These are phyloP conservation scores for Drosophila tsacasi DNA, from an alignment of 1,140 invertebrate species.

Conservation along the genomic window DNA sequence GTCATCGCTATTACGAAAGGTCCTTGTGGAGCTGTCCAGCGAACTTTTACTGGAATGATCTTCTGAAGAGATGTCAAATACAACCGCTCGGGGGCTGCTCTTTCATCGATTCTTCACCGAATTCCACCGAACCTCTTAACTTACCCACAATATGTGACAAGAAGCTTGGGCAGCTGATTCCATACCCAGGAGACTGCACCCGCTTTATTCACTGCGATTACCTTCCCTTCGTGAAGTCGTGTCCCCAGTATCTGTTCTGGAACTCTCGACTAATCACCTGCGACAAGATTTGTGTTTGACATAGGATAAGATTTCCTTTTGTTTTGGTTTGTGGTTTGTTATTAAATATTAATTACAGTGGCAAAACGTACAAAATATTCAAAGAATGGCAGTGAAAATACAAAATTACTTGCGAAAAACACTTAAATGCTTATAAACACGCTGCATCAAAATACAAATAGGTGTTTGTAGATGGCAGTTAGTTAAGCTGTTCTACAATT, in stretches of 20 bases:
- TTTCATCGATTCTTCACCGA: background rate
- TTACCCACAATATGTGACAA: slow-evolving; percentile 13
- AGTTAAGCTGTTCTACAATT: slow-evolving; percentile 43
- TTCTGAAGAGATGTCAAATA: slow-evolving; percentile 30
- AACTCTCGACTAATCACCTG: slow-evolving; percentile 58
- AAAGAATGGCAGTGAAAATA: slow-evolving; percentile 56
- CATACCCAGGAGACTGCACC: slow-evolving; percentile 59
- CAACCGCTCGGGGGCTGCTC: slow-evolving; percentile 3
- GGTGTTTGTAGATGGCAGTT: slow-evolving; percentile 48
- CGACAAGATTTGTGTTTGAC: slow-evolving; percentile 61
- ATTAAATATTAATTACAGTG: slow-evolving; percentile 80
- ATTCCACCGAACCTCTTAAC: background rate
- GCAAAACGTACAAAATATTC: slow-evolving; percentile 54
- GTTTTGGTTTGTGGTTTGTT: slow-evolving; percentile 44
- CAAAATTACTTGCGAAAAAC: slow-evolving; percentile 64
- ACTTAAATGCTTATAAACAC: slow-evolving; percentile 61
- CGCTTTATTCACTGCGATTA: slow-evolving; percentile 64
- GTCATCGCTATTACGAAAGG: slow-evolving; percentile 35
- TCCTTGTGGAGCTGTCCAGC: slow-evolving; percentile 27
- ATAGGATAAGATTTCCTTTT: background rate
- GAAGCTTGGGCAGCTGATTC: slow-evolving; percentile 25
- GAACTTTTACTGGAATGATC: slow-evolving; percentile 39
- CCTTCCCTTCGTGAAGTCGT: slow-evolving; percentile 57
- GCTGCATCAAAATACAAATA: slow-evolving; percentile 61
- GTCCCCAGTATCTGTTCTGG: slow-evolving; percentile 59